Percentiles rank a stretch among this genome's conserved stretches.
Conservation (phyloP, 2,888 invertebrate genomes). For the Ennomos fuscantarius region DNA sequence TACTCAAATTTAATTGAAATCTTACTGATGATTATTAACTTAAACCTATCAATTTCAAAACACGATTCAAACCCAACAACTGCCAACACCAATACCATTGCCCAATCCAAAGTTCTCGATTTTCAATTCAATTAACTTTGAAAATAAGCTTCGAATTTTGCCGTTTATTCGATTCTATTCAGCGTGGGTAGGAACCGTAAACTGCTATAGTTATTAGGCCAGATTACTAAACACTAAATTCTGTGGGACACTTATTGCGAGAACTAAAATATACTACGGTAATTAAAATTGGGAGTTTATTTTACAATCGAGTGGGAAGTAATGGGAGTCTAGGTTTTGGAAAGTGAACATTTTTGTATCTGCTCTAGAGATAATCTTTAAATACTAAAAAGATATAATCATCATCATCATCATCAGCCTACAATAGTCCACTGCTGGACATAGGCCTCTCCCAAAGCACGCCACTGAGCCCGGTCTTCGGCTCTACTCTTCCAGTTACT, state of each 20-base stretch:
- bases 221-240: conserved; percentile 41
- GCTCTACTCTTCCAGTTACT: too few relatives aligned
- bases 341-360: not conserved
- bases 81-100: conserved; percentile 27
- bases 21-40: too few relatives aligned
- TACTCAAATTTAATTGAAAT: too few relatives aligned
- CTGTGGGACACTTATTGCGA: conserved; percentile 50
- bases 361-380: too few relatives aligned
- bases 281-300: conserved; percentile 43
- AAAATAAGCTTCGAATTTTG: conserved; percentile 53
- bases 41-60: not conserved
- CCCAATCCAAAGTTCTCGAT: conserved; percentile 40
- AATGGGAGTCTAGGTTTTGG: conserved; percentile 26
- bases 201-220: conserved; percentile 55
- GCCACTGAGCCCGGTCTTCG: too few relatives aligned
- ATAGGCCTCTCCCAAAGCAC: too few relatives aligned
- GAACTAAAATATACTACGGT: conserved; percentile 47
- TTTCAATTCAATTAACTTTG: conserved; percentile 54
- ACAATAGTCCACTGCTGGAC: too few relatives aligned
- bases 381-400: too few relatives aligned
- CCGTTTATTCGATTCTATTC: conserved; percentile 56
- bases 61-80: conserved; percentile 12
- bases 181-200: conserved; percentile 51
- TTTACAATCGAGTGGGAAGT: conserved; percentile 39
- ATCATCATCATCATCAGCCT: too few relatives aligned